Conservation (phyloP, 2,888 invertebrate genomes). For the Agrilus biguttatus region DNA sequence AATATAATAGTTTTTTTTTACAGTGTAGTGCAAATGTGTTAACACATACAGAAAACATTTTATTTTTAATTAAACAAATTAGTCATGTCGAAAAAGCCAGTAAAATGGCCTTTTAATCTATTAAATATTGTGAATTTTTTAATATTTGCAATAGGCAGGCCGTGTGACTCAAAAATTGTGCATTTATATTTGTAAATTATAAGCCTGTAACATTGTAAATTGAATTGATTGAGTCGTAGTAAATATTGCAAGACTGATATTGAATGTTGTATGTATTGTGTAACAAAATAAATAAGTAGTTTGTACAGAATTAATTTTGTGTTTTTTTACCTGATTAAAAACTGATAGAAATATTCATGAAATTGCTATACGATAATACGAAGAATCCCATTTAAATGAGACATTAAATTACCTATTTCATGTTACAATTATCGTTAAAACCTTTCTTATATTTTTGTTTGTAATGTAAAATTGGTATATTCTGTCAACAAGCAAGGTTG, state of each 20-base stretch:
- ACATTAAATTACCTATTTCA: too few relatives aligned
- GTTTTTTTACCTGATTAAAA: too few relatives aligned
- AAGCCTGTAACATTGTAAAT: constrained; percentile 3
- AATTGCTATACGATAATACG: too few relatives aligned
- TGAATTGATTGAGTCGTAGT: constrained; percentile 6
- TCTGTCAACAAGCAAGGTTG: too few relatives aligned
- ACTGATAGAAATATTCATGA: too few relatives aligned
- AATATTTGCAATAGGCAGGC: constrained; percentile 26
- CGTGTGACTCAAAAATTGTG: constrained; percentile 33
- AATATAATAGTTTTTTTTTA: too few relatives aligned
- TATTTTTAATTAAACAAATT: not conserved
- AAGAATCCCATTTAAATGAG: too few relatives aligned
- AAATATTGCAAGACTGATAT: constrained; percentile 32
- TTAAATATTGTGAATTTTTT: constrained; percentile 8
- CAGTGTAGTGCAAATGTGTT: too few relatives aligned
- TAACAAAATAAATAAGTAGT: constrained; percentile 18
- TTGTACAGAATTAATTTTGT: not conserved
- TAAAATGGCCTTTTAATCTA: constrained; percentile 2
- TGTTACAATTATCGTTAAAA: too few relatives aligned
- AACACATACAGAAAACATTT: too few relatives aligned
- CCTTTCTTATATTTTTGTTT: too few relatives aligned
- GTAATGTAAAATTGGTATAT: too few relatives aligned
- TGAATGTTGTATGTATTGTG: constrained; percentile 31
- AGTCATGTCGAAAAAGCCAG: not conserved
- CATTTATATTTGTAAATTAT: constrained; percentile 25